Evolutionary conservation across 37 sponge, comb jelly and placozoan genomes (phyloP).

Genomic region (Cliona cf. orientalis): DNA sequence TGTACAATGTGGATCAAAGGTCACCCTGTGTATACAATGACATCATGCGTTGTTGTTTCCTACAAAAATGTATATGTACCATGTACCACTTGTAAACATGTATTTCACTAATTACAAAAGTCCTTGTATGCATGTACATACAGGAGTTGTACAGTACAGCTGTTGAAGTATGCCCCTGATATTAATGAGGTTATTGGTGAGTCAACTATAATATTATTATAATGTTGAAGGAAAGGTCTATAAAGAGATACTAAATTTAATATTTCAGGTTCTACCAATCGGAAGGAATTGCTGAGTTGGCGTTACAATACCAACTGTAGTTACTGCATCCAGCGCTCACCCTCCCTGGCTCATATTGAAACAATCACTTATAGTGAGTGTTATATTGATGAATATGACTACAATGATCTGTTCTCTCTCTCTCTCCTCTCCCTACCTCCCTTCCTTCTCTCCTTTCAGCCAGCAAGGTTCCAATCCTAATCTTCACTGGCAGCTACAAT

Average conservation of each 20-base stretch:
- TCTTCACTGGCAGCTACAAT: slow-evolving; percentile 70
- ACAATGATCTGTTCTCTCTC: background rate
- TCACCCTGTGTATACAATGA: too few relatives aligned
- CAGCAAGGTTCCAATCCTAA: slow-evolving; percentile 74
- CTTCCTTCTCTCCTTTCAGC: slow-evolving; percentile 36
- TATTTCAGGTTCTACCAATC: slow-evolving; percentile 55
- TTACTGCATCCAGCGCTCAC: slow-evolving; percentile 31
- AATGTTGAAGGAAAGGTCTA: too few relatives aligned
- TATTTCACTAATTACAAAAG: too few relatives aligned
- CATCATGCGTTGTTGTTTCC: background rate
- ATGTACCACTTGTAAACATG: background rate
- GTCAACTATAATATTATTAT: background rate
- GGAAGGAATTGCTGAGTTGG: slow-evolving; percentile 49
- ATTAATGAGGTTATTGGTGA: slow-evolving; percentile 66
- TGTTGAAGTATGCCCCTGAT: slow-evolving; percentile 56
- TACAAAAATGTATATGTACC: background rate
- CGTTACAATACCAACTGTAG: slow-evolving; percentile 36
- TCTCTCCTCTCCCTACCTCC: background rate
- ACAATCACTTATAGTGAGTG: slow-evolving; percentile 58
- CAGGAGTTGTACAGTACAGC: slow-evolving; percentile 3
- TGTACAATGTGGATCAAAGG: too few relatives aligned
- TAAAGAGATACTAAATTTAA: background rate
- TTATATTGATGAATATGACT: background rate
- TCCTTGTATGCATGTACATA: too few relatives aligned
- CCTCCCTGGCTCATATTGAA: slow-evolving; percentile 43